Percentiles rank a stretch among this genome's conserved stretches.
These are phyloP conservation scores for Varecia variegata DNA, from an alignment of 2,797 vertebrate species.

Conservation along the genomic window DNA sequence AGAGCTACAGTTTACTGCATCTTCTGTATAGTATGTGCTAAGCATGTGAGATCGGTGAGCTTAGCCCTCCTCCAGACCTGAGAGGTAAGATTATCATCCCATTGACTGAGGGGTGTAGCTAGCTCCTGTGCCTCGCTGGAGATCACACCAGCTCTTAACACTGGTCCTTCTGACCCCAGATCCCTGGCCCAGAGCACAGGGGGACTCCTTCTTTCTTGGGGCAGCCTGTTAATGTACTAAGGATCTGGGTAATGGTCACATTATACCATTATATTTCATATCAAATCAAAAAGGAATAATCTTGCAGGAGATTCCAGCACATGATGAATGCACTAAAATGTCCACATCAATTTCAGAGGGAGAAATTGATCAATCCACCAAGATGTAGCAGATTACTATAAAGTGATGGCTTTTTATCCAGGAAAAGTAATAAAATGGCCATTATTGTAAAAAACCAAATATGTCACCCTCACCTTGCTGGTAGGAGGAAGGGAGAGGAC, in stretches of 20 bases:
- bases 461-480: neutral
- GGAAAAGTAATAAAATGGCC: neutral
- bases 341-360: slow-evolving; percentile 74
- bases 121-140: neutral
- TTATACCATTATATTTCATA: neutral
- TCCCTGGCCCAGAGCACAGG: neutral
- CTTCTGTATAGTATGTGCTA: neutral
- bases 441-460: neutral
- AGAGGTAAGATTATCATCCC: neutral
- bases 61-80: neutral
- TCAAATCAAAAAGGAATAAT: slow-evolving; percentile 62
- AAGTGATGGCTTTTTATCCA: neutral
- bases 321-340: slow-evolving; percentile 73
- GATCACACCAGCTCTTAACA: neutral
- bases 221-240: neutral
- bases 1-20: neutral
- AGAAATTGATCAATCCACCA: slow-evolving; percentile 68
- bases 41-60: neutral
- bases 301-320: slow-evolving; percentile 73
- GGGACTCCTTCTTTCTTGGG: neutral
- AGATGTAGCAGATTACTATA: neutral
- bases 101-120: fast-evolving
- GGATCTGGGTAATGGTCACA: neutral
- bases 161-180: neutral
- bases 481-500: neutral